Evolutionary conservation across 2,888 invertebrate genomes (phyloP).

Genomic region (Melieria crassipennis): DNA sequence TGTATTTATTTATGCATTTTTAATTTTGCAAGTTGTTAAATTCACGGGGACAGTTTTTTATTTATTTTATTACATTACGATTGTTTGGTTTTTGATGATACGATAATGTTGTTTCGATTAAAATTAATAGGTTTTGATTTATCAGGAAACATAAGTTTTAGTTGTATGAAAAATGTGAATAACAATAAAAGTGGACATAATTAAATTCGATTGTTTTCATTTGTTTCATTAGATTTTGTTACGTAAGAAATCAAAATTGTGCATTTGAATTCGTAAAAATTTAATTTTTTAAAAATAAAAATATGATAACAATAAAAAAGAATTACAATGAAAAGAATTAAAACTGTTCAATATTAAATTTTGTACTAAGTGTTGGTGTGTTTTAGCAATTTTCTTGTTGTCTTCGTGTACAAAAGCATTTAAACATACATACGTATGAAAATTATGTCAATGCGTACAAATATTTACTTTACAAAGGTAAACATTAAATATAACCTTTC

Average conservation of each 20-base stretch:
- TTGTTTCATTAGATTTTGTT: neutral
- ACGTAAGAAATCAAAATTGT: too few relatives aligned
- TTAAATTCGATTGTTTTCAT: constrained; percentile 35
- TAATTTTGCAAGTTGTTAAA: constrained; percentile 5
- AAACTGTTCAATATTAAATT: neutral
- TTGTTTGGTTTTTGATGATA: constrained; percentile 32
- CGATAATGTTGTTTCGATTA: constrained; percentile 36
- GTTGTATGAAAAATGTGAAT: constrained; percentile 43
- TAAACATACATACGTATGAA: too few relatives aligned
- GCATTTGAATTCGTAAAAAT: neutral
- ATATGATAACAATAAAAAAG: neutral
- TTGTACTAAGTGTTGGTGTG: too few relatives aligned
- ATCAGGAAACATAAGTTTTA: constrained; percentile 33
- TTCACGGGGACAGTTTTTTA: constrained; percentile 2
- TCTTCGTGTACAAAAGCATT: too few relatives aligned
- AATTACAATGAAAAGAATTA: neutral
- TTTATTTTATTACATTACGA: constrained; percentile 8
- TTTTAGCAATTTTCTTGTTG: too few relatives aligned
- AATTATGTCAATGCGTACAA: too few relatives aligned
- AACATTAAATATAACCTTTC: too few relatives aligned
- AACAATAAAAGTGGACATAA: constrained; percentile 40
- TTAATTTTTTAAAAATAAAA: too few relatives aligned
- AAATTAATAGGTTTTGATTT: constrained; percentile 36
- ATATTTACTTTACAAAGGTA: too few relatives aligned
- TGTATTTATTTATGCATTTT: constrained; percentile 4